Base-by-base conservation (phyloP, 2,888 invertebrate species). In the Morinoia aosen region DNA sequence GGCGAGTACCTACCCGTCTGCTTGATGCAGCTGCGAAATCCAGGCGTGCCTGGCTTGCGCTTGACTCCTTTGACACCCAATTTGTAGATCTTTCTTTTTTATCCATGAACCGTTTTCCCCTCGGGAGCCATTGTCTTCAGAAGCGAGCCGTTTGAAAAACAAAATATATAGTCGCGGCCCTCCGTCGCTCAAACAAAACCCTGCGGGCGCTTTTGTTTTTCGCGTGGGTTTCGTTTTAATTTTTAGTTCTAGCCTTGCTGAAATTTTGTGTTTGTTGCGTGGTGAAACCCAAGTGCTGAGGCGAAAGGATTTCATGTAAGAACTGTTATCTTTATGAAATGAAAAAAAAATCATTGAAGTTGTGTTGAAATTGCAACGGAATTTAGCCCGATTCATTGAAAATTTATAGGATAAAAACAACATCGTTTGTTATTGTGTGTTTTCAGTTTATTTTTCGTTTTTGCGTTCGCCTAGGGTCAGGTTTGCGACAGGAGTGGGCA, bases 41-140 rank as follows among this genome's bases (percentile, higher is more conserved):
- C 76, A 48, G 19, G 76, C 76, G 25, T 76, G 76, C 76, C 25
- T 8, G 76, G 25, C 76, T 76, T 33, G 76, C 76, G 19, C 76
- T 76, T 14, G 25, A 33, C 76, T 16, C 76, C 25, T 76, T 76
- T 76, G 76, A 76, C 76, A 76, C 76, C 76, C 76, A 76, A 76
- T 76, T 33, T 76, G 19, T 25, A 33, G 76, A 10, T 76, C 33
- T 76, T 76, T 61, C 19, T 19, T 76, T 19, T 76, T 76, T 33
- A 33, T 33, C 76, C 76, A 33, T 10, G 76, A 33, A 33, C 33
- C 76, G 76, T 16, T 76, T 76, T 76, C 76, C 25, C 76, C 76
- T 76, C 76, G 76, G 76, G 76, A 76, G 76, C 76, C 76, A 76
- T 76, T 76, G 76, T 76, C 76, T 76, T 76, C 76, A 33, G 76